These are phyloP conservation scores for Strigops habroptila DNA, from an alignment of 2,113 vertebrate species.

Conservation along the genomic window DNA sequence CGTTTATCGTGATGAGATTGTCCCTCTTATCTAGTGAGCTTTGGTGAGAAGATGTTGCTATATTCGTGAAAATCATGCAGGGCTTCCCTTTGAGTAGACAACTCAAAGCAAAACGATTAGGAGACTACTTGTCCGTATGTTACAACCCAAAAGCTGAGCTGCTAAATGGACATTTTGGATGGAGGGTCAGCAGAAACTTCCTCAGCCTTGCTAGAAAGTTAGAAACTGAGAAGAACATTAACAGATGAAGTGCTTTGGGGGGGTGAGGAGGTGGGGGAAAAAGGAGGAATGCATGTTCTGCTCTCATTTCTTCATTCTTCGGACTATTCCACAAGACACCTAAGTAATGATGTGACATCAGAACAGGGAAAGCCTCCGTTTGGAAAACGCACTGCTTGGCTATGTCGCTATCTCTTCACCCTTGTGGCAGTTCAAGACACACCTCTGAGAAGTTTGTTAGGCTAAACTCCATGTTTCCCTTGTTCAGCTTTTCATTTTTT, in stretches of 20 bases:
- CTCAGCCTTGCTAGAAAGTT: neutral
- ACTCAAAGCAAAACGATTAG: neutral
- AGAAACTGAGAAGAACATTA: neutral
- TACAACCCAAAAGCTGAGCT: neutral
- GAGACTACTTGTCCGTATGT: neutral
- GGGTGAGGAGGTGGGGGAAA: neutral
- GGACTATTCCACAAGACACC: neutral
- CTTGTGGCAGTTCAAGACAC: neutral
- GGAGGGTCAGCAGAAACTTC: neutral
- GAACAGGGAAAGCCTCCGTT: neutral
- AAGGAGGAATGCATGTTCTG: neutral
- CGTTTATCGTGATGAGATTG: neutral
- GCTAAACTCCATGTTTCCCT: neutral
- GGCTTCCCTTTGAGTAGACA: neutral
- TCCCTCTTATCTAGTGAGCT: neutral
- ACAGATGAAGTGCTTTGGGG: neutral
- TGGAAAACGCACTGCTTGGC: neutral
- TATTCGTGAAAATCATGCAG: neutral
- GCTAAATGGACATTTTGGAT: neutral
- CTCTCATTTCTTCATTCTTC: neutral
- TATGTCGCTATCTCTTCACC: neutral
- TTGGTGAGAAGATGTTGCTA: neutral
- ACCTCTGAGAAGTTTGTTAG: neutral
- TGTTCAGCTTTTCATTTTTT: fast-evolving
- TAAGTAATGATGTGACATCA: neutral